Evolutionary conservation across 2,113 vertebrate genomes (phyloP).

Genomic region (Oreochromis spilurus): DNA sequence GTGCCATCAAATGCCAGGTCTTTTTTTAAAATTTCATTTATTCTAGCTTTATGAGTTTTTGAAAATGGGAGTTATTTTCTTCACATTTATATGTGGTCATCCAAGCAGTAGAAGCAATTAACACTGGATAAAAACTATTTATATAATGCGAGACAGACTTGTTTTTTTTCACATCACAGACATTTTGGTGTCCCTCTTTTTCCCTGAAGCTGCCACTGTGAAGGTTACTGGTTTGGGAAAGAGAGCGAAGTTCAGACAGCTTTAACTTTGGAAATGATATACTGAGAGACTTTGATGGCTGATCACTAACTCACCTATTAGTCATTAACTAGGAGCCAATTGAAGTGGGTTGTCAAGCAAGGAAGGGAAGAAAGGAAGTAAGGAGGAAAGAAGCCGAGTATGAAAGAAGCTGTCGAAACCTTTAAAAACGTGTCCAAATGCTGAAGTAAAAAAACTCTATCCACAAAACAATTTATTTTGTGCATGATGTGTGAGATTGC

Average conservation of each 20-base stretch:
- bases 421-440: background rate
- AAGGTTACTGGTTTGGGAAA: background rate
- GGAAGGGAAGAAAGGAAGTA: background rate
- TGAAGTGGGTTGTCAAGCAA: background rate
- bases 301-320: constrained; percentile 53
- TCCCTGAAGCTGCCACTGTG: constrained; percentile 22
- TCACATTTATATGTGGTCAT: constrained; percentile 48
- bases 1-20: background rate
- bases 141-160: constrained; percentile 54
- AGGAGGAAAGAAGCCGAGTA: background rate
- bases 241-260: constrained; percentile 31
- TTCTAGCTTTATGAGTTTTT: background rate
- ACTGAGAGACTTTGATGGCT: constrained; percentile 15
- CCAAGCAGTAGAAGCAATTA: constrained; percentile 62
- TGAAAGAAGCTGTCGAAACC: background rate
- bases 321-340: constrained; percentile 34
- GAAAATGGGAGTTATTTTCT: constrained; percentile 25
- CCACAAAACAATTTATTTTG: background rate
- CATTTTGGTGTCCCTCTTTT: background rate
- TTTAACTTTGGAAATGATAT: constrained; percentile 57
- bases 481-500: background rate
- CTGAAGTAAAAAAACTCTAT: background rate
- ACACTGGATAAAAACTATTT: constrained; percentile 65
- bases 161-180: constrained; percentile 53
- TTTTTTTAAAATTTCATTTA: background rate